A percentile compares a stretch with the other conserved stretches of the same genome.
Evolutionary conservation across 2,113 vertebrate species (phyloP).

Genomic region (human (Homo sapiens)): GRCh38 chr16:72809501-72810000

Average conservation of each 20-base stretch:
- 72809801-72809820: neutral
- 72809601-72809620: neutral
- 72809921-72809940: no score
- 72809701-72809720: neutral
- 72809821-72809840: neutral
- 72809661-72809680: neutral
- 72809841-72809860: neutral
- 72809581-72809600: neutral
- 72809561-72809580: neutral
- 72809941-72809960: no score
- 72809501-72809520: neutral
- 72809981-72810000: no score
- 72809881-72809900: no score
- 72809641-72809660: neutral
- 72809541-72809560: neutral
- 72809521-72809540: neutral
- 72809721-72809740: neutral
- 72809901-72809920: no score
- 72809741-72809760: neutral
- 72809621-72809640: neutral
- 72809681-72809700: neutral
- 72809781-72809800: neutral
- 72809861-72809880: neutral
- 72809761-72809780: conserved; percentile 15
- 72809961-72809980: no score